These are phyloP conservation scores for Dione vanillae DNA, from an alignment of 2,888 invertebrate species.

Conservation along the genomic window DNA sequence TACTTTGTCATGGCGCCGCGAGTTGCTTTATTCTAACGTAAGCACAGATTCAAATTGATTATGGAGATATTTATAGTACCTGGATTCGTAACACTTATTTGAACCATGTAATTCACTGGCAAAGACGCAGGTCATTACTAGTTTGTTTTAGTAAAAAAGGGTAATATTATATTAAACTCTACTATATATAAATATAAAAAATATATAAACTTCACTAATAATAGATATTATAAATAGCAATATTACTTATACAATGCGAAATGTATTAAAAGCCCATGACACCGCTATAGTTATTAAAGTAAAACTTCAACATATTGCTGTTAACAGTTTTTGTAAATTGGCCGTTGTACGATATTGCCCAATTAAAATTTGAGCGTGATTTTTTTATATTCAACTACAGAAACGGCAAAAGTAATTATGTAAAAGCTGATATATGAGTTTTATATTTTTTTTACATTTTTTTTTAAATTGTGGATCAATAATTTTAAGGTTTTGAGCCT, in stretches of 20 bases:
- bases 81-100: too few relatives aligned
- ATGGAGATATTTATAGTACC: too few relatives aligned
- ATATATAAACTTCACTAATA: too few relatives aligned
- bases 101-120: too few relatives aligned
- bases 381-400: constrained; percentile 3
- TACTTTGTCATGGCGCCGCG: too few relatives aligned
- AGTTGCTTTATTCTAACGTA: too few relatives aligned
- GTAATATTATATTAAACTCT: too few relatives aligned
- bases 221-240: background rate
- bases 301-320: background rate
- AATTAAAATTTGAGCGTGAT: constrained; percentile 7
- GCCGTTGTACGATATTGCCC: background rate
- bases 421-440: background rate
- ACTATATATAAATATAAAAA: too few relatives aligned
- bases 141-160: too few relatives aligned
- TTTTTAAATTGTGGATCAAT: background rate
- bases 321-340: background rate
- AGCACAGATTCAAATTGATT: too few relatives aligned
- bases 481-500: too few relatives aligned
- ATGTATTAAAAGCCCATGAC: background rate
- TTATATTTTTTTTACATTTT: background rate
- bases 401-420: background rate
- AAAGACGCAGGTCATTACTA: too few relatives aligned
- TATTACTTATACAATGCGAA: background rate
- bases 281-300: constrained; percentile 9